Base-by-base conservation (phyloP, 1,140 invertebrate genomes). In the Lordiphosa collinella region DNA sequence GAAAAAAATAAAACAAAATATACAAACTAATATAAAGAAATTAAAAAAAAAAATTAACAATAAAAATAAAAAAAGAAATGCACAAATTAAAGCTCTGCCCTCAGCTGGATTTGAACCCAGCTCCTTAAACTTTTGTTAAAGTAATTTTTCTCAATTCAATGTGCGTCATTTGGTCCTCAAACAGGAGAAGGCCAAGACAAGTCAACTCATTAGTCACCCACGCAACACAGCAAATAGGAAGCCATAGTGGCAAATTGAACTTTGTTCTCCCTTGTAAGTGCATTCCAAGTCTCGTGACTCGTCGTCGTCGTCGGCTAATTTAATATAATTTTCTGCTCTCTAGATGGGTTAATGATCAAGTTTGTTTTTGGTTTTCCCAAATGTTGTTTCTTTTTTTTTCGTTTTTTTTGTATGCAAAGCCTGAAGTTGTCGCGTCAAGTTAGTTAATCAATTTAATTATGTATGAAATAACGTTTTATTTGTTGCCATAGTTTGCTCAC, bases 241-340 rank as follows among this genome's bases (percentile, higher is more conserved):
- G 44, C 63, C 63, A 2, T 66, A 66, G 61, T 46, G 55, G 37
- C 12, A 64, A 65, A 65, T 64, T 55, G 50, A 44, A 64, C 61
- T 64, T 61, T 64, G 59, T 47, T 9, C n/a, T 32, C 9, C n/a
- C 51, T 13, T 18, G 16, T 67, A 66, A 66, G 67, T 66, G 62
- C 62, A 57, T 58, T 47, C 47, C 35, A 67, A 68, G 65, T 68
- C 65, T 68, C 65, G 65, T 68, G 65, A 68, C 64, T 68, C 22
- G 54, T 41, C 36, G 25, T 41, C 36, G 25, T 35, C 14, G 7
- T 48, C 36, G 13, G 25, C 50, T 68, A 68, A 68, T 68, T 68
- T 52, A 67, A 68, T 68, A 68, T 36, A 68, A 68, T 68, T 68
- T 68, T 67, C 64, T 68, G 65, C 64, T 68, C 64, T 68, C 64